Base-by-base conservation (phyloP, 1,140 invertebrate species). In the Macrobrachium rosenbergii region DNA sequence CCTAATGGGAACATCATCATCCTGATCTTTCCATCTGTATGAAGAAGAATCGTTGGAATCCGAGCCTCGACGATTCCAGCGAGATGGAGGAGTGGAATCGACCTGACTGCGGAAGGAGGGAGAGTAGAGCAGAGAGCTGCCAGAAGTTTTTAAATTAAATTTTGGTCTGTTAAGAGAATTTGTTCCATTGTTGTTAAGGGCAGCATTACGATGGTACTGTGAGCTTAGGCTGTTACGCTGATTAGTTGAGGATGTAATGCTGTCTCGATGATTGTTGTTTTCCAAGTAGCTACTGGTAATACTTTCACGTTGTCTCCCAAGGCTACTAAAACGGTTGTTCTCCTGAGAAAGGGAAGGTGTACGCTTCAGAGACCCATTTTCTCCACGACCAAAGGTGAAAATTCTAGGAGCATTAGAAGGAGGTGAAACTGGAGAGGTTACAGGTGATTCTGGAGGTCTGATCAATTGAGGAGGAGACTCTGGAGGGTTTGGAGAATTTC, bases 361-460 rank as follows among this genome's bases (percentile, higher is more conserved):
- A 16, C 89, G 82, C 52, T 84, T 88, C 21, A 88, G 59, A 59
- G 89, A 88, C 19, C 79, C 69, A 23, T 43, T 73, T 37, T 88
- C 89, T 6, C 87, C 85, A 14, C 85, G 75, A 16, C 89, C 89
- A 52, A 89, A 89, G 14, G 89, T 89, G 67, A 89, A 89, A 37
- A 89, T 84, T 10, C 87, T 67, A 19, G 89, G 84, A 23, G 81
- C 85, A 69, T 73, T 67, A 1, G 84, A 72, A 63, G 77, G 45
- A 28, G 85, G 59, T 2, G 85, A 82, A 11, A 78, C 14, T 8
- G 81, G 73, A n/a, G 89, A 88, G 19, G 82, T 73, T n/a, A 84
- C 45, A 7, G 86, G 87, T 5, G 87, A 89, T 1, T 72, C 78
- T 60, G 83, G 86, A 52, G 86, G 87, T n/a, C 84, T 28, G 28